Evolutionary conservation across 2,113 vertebrate species (phyloP).

Genomic region (mouse (Mus musculus)): DNA sequence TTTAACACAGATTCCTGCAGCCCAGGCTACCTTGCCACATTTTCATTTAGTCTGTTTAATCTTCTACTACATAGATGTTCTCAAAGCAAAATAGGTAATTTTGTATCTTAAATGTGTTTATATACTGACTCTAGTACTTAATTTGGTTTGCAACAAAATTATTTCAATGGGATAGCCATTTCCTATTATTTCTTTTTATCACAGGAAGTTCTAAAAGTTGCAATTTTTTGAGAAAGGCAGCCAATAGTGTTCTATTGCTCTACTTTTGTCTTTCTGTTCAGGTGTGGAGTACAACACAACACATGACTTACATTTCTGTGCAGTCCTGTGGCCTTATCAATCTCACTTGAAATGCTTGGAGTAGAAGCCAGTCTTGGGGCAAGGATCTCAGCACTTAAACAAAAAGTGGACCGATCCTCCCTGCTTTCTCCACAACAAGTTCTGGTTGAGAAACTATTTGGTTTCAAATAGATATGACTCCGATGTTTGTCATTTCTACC

Average conservation of each 20-base stretch:
- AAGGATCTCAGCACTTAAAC: not conserved
- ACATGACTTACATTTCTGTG: not conserved
- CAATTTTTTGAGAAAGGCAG: not conserved
- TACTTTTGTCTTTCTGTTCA: constrained; percentile 1
- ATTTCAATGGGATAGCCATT: not conserved
- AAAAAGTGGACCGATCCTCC: not conserved
- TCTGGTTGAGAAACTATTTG: not conserved
- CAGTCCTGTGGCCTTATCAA: not conserved
- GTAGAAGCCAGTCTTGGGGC: not conserved
- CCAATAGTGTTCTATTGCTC: not conserved
- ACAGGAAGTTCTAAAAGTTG: not conserved
- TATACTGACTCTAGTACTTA: not conserved
- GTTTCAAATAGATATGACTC: not conserved
- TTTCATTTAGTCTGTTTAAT: not conserved
- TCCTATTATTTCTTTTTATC: not conserved
- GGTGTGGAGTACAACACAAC: not conserved
- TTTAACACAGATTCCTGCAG: not conserved
- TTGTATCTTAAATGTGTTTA: not conserved
- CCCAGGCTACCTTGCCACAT: not conserved
- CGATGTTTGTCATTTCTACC: not conserved
- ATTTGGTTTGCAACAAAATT: not conserved
- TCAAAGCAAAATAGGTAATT: not conserved
- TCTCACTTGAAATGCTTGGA: not conserved
- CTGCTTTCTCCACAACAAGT: not conserved
- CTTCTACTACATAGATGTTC: not conserved